phyloP scores from a whole-genome alignment of 2,888 invertebrate genomes.

The Ischnura elegans region DNA sequence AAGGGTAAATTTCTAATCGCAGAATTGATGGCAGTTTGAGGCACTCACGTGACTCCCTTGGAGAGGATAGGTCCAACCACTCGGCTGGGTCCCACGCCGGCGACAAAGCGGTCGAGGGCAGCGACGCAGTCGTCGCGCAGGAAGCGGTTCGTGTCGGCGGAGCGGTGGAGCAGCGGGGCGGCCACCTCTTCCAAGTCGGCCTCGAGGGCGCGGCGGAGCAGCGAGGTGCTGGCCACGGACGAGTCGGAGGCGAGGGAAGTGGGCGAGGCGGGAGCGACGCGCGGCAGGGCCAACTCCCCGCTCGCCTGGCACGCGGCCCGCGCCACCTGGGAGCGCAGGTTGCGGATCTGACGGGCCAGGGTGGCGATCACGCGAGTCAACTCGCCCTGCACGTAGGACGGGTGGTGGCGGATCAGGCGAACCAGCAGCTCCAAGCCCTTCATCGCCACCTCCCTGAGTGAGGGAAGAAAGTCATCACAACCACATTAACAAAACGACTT shows the following conservation, averaged over 20 bases:
- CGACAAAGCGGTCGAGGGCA: conserved; percentile 90
- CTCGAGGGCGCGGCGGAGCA: conserved; percentile 81
- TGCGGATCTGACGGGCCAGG: conserved; percentile 89
- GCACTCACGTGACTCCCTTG: conserved; percentile 82
- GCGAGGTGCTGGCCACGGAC: conserved; percentile 70
- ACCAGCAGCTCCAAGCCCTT: conserved; percentile 86
- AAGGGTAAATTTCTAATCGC: too few species aligned
- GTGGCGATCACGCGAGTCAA: conserved; percentile 85
- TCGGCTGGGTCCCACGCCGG: conserved; percentile 85
- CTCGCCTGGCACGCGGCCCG: conserved; percentile 92
- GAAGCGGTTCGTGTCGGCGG: conserved; percentile 96
- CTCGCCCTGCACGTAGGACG: conserved; percentile 82
- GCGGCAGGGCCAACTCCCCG: conserved; percentile 85
- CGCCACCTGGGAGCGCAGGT: conserved; percentile 95
- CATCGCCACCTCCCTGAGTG: conserved; percentile 85
- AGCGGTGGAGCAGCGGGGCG: conserved; percentile 89
- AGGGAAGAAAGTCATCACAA: not conserved
- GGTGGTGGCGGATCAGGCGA: conserved; percentile 84
- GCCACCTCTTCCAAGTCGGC: conserved; percentile 93
- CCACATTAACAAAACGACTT: too few species aligned
- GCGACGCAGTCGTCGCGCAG: conserved; percentile 92
- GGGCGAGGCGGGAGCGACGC: conserved; percentile 28
- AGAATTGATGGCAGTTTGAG: too few species aligned
- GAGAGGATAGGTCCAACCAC: conserved; percentile 84
- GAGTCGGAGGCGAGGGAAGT: conserved; percentile 47